Evolutionary conservation across 2,888 invertebrate genomes (phyloP).

Genomic region (Lycaena phlaeas): DNA sequence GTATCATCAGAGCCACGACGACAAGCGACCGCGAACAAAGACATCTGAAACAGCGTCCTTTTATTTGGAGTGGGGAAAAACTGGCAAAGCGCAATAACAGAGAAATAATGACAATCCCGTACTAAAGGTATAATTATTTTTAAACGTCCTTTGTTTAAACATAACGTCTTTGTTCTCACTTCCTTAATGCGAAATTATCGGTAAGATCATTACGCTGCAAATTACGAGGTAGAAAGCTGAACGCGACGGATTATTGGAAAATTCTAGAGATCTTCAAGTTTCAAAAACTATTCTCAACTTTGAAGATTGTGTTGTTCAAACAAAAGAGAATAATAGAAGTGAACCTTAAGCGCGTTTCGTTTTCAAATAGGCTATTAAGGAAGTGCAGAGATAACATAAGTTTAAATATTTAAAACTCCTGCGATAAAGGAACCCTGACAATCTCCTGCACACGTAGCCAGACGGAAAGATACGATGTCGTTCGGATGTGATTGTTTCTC

Average conservation of each 20-base stretch:
- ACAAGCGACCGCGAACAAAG: conserved; percentile 22
- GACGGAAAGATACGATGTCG: conserved; percentile 48
- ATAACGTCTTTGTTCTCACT: conserved; percentile 7
- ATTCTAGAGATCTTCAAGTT: background rate
- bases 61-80: conserved; percentile 34
- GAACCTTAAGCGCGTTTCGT: background rate
- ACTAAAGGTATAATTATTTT: conserved; percentile 8
- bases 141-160: conserved; percentile 6
- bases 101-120: conserved; percentile 14
- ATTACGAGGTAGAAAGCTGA: background rate
- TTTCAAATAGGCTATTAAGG: background rate
- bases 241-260: background rate
- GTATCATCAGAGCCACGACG: conserved; percentile 15
- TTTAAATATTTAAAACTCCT: conserved; percentile 1
- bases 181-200: conserved; percentile 4
- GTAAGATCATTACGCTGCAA: background rate
- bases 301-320: background rate
- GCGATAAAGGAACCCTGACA: conserved; percentile 24
- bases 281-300: background rate
- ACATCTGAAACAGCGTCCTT: conserved; percentile 26
- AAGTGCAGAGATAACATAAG: background rate
- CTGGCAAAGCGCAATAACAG: conserved; percentile 22
- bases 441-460: conserved; percentile 34
- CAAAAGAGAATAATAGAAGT: background rate
- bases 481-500: conserved; percentile 48